Evolutionary conservation across 2,888 invertebrate genomes (phyloP).

Genomic region (Aphodius sticticus): DNA sequence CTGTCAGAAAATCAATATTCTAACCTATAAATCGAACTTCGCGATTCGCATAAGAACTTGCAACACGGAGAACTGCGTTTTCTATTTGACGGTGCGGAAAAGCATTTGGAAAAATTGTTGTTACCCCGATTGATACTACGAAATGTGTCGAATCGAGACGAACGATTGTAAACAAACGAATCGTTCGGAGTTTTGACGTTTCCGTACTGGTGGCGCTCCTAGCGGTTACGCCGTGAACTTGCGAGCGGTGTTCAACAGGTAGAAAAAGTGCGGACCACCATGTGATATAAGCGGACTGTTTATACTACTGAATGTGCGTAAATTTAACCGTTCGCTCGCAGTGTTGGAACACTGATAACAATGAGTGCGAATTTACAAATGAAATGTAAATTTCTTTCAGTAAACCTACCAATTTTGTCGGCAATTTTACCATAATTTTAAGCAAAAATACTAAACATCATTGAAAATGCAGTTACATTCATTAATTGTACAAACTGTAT

Average conservation of each 20-base stretch:
- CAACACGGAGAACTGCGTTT: no score
- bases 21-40: not conserved
- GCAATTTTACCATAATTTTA: no score
- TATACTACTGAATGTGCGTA: not conserved
- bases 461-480: no score
- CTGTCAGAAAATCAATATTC: not conserved
- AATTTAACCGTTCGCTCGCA: no score
- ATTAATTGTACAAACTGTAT: no score
- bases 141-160: not conserved
- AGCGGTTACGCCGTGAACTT: not conserved
- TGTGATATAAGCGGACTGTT: not conserved
- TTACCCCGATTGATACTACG: not conserved
- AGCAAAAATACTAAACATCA: no score
- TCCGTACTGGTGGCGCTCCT: not conserved
- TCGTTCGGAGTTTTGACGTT: not conserved
- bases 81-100: not conserved
- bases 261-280: not conserved
- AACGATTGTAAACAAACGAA: not conserved
- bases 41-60: no score
- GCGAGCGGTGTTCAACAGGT: not conserved
- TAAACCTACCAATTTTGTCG: no score
- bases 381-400: no score
- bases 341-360: no score
- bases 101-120: not conserved
- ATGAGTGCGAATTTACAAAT: no score